Evolutionary conservation across 2,888 invertebrate genomes (phyloP).

Genomic region (Pandemis heparana): DNA sequence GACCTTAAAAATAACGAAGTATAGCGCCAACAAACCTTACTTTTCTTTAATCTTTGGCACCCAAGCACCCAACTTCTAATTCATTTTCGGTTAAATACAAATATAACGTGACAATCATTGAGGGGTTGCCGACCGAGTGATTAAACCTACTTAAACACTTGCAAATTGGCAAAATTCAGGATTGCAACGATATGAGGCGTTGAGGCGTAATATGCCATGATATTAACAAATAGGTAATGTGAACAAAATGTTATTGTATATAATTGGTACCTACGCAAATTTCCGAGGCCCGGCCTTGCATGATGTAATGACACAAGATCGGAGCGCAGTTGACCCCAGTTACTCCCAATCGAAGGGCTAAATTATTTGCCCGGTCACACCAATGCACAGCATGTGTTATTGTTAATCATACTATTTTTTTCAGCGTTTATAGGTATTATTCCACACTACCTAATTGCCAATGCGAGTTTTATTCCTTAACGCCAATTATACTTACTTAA

Average conservation of each 20-base stretch:
- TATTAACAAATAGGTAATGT: constrained; percentile 21
- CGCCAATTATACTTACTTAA: too few species aligned
- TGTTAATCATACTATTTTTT: constrained; percentile 36
- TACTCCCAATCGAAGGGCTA: constrained; percentile 83
- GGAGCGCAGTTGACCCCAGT: constrained; percentile 81
- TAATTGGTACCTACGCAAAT: constrained; percentile 67
- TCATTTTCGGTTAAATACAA: neutral
- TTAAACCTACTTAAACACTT: too few species aligned
- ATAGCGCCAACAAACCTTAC: too few species aligned
- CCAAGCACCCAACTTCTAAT: too few species aligned
- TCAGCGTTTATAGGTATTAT: neutral
- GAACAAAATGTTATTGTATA: constrained; percentile 56
- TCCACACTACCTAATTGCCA: too few species aligned
- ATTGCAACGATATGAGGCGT: neutral
- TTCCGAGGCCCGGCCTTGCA: constrained; percentile 63
- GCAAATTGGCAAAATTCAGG: neutral
- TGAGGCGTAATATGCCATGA: neutral
- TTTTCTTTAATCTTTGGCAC: too few species aligned
- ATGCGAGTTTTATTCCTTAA: too few species aligned
- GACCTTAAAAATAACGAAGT: too few species aligned
- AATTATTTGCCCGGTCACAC: constrained; percentile 77
- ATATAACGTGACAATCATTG: too few species aligned
- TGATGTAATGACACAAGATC: constrained; percentile 78
- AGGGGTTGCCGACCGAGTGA: too few species aligned
- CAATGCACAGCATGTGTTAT: constrained; percentile 46